These are phyloP conservation scores for Euwallacea similis DNA, from an alignment of 1,140 invertebrate species.

Conservation along the genomic window DNA sequence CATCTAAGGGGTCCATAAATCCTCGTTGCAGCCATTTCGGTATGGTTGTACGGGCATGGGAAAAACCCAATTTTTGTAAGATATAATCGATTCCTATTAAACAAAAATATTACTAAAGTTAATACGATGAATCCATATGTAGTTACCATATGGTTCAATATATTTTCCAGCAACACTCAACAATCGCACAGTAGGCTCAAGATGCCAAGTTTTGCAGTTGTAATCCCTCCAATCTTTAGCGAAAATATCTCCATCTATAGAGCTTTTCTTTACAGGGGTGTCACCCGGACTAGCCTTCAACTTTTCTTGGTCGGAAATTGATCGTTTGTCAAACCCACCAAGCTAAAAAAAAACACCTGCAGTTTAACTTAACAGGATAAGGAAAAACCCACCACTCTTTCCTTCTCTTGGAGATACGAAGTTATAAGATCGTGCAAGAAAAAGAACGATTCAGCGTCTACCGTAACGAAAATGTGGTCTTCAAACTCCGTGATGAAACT, in stretches of 20 bases:
- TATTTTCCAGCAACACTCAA: conserved; percentile 74
- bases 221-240: conserved; percentile 91
- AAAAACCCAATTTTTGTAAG: conserved; percentile 93
- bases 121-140: neutral
- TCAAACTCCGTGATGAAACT: conserved; percentile 98
- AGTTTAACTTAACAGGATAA: neutral
- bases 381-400: conserved; percentile 69
- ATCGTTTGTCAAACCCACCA: conserved; percentile 41
- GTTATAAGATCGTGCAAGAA: conserved; percentile 96
- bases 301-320: conserved; percentile 42
- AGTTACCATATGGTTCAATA: conserved; percentile 88
- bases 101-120: neutral
- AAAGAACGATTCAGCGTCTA: conserved; percentile 96
- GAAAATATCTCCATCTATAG: conserved; percentile 59
- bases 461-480: conserved; percentile 97
- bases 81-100: conserved; percentile 82
- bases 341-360: conserved; percentile 35
- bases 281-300: conserved; percentile 49
- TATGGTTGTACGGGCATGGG: conserved; percentile 95
- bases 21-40: conserved; percentile 99
- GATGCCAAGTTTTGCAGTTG: conserved; percentile 94
- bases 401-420: conserved; percentile 92
- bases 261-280: conserved; percentile 55
- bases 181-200: conserved; percentile 94
- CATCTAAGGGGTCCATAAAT: conserved; percentile 94